These are phyloP conservation scores for Amniataba percoides DNA, from an alignment of 2,797 vertebrate genomes.

Conservation along the genomic window DNA sequence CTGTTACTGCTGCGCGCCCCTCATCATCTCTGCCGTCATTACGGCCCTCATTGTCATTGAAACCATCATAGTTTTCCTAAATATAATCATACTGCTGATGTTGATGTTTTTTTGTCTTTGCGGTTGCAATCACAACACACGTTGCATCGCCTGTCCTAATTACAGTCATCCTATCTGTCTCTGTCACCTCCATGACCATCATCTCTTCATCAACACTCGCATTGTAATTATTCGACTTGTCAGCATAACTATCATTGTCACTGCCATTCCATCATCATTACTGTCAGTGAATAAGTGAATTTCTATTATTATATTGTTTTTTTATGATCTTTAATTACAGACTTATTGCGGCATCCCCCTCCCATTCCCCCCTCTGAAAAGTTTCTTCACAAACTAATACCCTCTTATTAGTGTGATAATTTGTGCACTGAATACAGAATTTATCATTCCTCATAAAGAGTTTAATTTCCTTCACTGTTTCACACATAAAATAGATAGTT, in stretches of 20 bases:
- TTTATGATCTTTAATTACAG: neutral
- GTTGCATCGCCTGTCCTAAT: slow-evolving; percentile 38
- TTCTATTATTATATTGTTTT: slow-evolving; percentile 1
- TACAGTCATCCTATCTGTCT: slow-evolving; percentile 21
- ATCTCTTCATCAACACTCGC: slow-evolving; percentile 1
- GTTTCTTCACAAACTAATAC: neutral
- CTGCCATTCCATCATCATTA: slow-evolving; percentile 12
- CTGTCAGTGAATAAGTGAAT: slow-evolving; percentile 12
- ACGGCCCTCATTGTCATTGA: slow-evolving; percentile 38
- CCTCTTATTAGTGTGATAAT: neutral
- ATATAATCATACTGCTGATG: slow-evolving; percentile 17
- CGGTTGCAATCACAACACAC: slow-evolving; percentile 20
- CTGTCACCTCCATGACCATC: slow-evolving; percentile 24
- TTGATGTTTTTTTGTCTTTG: slow-evolving; percentile 28
- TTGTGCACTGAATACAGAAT: neutral
- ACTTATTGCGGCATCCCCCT: too few species aligned
- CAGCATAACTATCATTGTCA: neutral
- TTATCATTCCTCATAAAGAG: neutral
- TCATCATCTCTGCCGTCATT: slow-evolving; percentile 46
- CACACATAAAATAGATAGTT: neutral
- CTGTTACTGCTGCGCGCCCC: slow-evolving; percentile 30
- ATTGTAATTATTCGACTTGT: slow-evolving; percentile 4
- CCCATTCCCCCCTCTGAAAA: neutral
- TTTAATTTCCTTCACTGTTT: slow-evolving; percentile 1
- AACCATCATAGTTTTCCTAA: slow-evolving; percentile 40